Percentiles rank a stretch among this genome's conserved stretches.
phyloP scores from a whole-genome alignment of 2,113 vertebrate species.

The Onychostoma macrolepis region DNA sequence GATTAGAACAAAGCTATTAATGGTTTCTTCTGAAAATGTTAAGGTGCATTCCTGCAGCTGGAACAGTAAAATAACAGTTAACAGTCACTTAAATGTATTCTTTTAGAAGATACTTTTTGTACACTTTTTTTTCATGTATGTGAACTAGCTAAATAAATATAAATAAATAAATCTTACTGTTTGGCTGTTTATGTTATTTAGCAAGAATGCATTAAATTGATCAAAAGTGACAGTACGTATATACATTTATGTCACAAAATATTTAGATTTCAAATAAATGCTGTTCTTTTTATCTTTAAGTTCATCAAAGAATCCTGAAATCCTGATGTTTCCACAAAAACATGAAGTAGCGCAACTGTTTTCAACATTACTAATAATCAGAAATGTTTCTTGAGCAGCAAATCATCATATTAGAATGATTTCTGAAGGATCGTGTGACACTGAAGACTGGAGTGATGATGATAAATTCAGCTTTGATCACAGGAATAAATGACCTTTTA shows the following conservation, averaged over 20 bases:
- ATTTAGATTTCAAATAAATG: no score
- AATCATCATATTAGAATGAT: not conserved
- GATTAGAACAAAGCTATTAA: not conserved
- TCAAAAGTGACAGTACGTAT: no score
- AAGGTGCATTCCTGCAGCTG: not conserved
- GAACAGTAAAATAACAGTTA: not conserved
- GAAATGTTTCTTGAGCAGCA: not conserved
- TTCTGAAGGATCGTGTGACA: not conserved
- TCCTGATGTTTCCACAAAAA: no score
- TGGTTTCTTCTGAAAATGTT: not conserved
- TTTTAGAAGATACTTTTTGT: not conserved
- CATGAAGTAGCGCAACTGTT: no score
- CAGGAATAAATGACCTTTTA: not conserved
- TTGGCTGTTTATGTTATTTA: no score
- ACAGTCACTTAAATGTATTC: not conserved
- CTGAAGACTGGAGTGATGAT: not conserved
- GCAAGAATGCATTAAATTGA: not conserved
- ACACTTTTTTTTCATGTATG: no score
- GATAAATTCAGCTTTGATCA: not conserved
- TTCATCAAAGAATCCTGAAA: no score
- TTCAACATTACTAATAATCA: not conserved
- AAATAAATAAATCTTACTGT: no score
- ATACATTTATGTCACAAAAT: no score
- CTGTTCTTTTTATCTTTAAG: no score
- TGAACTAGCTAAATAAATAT: no score